Conservation (phyloP, 2,888 invertebrate genomes). For the Panopea generosa region DNA sequence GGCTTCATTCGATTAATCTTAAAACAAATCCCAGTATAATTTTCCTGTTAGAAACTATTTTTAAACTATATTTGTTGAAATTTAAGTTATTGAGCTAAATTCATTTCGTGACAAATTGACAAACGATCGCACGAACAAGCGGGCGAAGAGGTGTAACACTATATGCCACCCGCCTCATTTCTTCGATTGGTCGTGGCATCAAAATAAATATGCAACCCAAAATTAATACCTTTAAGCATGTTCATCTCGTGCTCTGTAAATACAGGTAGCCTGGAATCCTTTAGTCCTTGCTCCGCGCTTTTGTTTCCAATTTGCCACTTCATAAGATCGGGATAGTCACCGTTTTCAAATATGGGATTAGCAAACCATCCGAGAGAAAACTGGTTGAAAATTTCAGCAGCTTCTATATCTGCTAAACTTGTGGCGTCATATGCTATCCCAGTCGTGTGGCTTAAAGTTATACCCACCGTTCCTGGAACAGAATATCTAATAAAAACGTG, state of each 20-base stretch:
- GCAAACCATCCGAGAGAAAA: constrained; percentile 75
- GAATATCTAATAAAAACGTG: background rate
- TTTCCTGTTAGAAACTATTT: no score
- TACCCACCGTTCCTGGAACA: constrained; percentile 63
- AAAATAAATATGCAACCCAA: no score
- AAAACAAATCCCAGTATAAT: no score
- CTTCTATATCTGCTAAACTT: constrained; percentile 53
- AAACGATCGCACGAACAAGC: no score
- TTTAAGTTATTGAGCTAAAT: no score
- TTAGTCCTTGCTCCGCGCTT: constrained; percentile 50
- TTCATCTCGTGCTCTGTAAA: constrained; percentile 74
- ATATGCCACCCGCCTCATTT: no score
- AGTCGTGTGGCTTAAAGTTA: constrained; percentile 63
- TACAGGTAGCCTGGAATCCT: constrained; percentile 67
- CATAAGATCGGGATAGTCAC: constrained; percentile 86
- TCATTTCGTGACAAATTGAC: no score
- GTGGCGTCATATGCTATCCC: constrained; percentile 54
- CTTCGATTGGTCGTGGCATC: no score
- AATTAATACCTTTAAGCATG: constrained; percentile 69
- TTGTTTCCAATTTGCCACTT: constrained; percentile 53
- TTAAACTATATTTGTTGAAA: no score
- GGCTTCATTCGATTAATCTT: no score
- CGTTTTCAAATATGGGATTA: constrained; percentile 72
- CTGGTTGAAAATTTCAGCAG: constrained; percentile 64
- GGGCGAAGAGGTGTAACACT: no score